Percentiles rank a stretch among this genome's conserved stretches.
Evolutionary conservation across 2,888 invertebrate genomes (phyloP).

Genomic region (Philaethria dido): DNA sequence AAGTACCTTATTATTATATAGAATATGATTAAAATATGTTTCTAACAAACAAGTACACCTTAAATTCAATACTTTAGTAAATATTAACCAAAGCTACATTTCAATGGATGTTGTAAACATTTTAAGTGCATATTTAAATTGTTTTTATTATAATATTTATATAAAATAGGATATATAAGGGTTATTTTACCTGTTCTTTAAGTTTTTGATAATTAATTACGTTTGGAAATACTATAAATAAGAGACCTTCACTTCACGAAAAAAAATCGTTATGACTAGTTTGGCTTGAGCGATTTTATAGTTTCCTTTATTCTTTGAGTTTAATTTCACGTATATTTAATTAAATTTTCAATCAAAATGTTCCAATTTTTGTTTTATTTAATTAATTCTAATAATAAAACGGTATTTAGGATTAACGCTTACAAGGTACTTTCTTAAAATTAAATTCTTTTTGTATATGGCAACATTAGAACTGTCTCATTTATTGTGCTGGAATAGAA

Average conservation of each 20-base stretch:
- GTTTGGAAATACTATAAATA: not conserved
- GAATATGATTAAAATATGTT: not conserved
- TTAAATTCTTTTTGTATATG: not conserved
- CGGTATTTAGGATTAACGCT: not conserved
- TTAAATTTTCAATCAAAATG: not conserved
- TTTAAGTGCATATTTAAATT: not conserved
- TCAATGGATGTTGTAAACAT: not conserved
- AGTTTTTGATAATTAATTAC: not conserved
- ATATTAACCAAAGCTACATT: not conserved
- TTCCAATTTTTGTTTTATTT: not conserved
- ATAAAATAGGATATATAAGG: not conserved
- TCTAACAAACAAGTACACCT: not conserved
- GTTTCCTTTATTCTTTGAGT: not conserved
- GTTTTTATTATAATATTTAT: not conserved
- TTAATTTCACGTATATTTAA: not conserved
- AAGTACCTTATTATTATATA: not conserved
- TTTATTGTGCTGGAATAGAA: not conserved
- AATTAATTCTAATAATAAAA: not conserved
- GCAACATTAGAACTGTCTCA: conserved; percentile 9
- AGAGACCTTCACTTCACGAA: conserved; percentile 14
- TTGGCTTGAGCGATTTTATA: not conserved
- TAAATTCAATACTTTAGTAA: not conserved
- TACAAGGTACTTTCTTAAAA: conserved; percentile 16
- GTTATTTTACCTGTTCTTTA: conserved; percentile 15
- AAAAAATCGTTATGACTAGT: not conserved